phyloP scores from a whole-genome alignment of 2,797 vertebrate genomes.

The Falco cherrug region DNA sequence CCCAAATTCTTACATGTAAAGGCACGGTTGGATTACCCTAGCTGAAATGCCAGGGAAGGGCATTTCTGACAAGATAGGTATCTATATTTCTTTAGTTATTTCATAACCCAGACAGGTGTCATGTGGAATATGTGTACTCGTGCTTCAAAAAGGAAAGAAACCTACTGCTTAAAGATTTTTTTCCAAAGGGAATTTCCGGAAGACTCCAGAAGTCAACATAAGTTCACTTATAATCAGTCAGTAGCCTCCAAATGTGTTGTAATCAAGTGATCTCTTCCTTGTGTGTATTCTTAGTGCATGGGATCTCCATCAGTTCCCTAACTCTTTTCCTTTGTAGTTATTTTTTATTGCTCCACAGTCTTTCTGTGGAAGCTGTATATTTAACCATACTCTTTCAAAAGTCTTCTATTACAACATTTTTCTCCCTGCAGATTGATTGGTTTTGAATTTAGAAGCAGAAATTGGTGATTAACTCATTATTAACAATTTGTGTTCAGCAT shows the following conservation, averaged over 20 bases:
- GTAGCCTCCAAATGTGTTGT: neutral
- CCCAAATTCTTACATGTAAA: neutral
- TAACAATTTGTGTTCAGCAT: neutral
- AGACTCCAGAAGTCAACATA: neutral
- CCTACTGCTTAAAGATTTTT: neutral
- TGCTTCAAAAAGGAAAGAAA: neutral
- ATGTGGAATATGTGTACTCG: neutral
- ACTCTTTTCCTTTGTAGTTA: neutral
- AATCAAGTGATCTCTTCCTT: neutral
- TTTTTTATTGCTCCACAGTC: neutral
- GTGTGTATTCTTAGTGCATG: neutral
- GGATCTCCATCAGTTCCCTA: neutral
- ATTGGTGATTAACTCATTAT: neutral
- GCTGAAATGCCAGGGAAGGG: neutral
- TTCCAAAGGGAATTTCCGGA: neutral
- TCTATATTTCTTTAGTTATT: neutral
- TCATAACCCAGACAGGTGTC: neutral
- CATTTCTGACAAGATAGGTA: neutral
- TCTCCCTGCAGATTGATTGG: neutral
- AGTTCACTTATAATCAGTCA: neutral
- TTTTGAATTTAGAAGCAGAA: neutral
- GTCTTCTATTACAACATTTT: neutral
- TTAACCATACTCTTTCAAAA: neutral
- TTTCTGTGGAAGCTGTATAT: neutral
- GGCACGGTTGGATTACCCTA: neutral